Percentiles rank a stretch among this genome's conserved stretches.
phyloP scores from a whole-genome alignment of 2,888 invertebrate species.

The Luperina nickerlii region DNA sequence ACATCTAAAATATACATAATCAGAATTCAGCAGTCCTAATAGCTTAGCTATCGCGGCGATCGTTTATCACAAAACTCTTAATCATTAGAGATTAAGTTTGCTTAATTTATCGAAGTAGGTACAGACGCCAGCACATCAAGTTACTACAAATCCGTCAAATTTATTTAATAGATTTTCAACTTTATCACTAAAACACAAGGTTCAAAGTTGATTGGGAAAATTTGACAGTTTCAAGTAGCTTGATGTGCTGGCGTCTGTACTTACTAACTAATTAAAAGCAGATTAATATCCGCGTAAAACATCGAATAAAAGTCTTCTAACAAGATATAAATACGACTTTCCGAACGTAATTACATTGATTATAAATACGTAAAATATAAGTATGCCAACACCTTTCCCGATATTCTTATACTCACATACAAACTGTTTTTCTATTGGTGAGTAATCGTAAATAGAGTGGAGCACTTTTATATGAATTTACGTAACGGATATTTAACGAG shows the following conservation, averaged over 20 bases:
- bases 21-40: conserved; percentile 21
- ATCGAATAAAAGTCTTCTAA: conserved; percentile 23
- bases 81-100: conserved; percentile 49
- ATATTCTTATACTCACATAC: conserved; percentile 20
- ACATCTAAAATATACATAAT: conserved; percentile 2
- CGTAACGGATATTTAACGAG: conserved; percentile 52
- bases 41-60: conserved; percentile 23
- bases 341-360: conserved; percentile 17
- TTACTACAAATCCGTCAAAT: too few relatives aligned
- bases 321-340: conserved; percentile 5
- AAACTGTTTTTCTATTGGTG: conserved; percentile 44
- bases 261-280: conserved; percentile 38
- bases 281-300: conserved; percentile 32
- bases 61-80: conserved; percentile 52
- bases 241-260: neutral
- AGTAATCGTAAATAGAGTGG: conserved; percentile 40
- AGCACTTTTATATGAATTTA: conserved; percentile 49
- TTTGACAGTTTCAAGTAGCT: too few relatives aligned
- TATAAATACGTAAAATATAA: conserved; percentile 12
- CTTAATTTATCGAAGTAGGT: conserved; percentile 43
- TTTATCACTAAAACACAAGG: too few relatives aligned
- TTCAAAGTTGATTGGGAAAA: too few relatives aligned
- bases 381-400: conserved; percentile 29
- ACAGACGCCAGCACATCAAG: too few relatives aligned
- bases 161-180: too few relatives aligned